Percentiles rank a stretch among this genome's conserved stretches.
phyloP scores from a whole-genome alignment of 2,888 invertebrate genomes.

The Microctonus hyperodae region DNA sequence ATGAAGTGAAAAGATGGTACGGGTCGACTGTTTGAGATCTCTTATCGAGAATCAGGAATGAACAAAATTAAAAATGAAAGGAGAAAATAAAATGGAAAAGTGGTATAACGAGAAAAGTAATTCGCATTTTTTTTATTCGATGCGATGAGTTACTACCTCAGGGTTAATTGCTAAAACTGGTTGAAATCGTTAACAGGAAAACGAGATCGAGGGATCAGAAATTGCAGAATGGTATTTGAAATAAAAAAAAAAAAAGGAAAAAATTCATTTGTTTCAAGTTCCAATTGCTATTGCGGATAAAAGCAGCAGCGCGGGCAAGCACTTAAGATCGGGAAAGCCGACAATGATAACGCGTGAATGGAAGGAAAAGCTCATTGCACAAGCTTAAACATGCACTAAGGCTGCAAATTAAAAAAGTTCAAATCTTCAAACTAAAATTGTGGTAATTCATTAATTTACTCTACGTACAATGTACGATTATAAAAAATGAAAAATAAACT shows the following conservation, averaged over 20 bases:
- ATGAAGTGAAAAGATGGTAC: not conserved
- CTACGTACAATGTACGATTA: not conserved
- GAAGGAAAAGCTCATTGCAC: not conserved
- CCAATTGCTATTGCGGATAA: slow-evolving; percentile 45
- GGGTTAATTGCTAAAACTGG: not conserved
- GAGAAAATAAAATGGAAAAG: not conserved
- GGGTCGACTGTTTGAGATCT: not conserved
- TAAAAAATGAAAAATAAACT: not conserved
- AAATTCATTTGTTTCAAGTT: slow-evolving; percentile 41
- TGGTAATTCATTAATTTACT: not conserved
- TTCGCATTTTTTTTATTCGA: no score
- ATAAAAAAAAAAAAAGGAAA: no score
- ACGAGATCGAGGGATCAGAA: slow-evolving; percentile 39
- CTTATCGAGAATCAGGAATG: not conserved
- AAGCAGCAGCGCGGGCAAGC: slow-evolving; percentile 35
- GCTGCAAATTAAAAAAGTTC: slow-evolving; percentile 7
- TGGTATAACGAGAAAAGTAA: not conserved
- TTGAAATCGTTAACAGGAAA: not conserved
- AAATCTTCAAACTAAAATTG: not conserved
- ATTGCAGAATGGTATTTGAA: slow-evolving; percentile 51
- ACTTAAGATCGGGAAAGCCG: slow-evolving; percentile 19
- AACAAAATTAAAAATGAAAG: not conserved
- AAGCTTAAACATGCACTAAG: not conserved
- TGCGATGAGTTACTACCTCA: not conserved
- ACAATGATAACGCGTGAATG: not conserved